Conservation (phyloP, 1,140 invertebrate species). For the Calycopis cecrops region DNA sequence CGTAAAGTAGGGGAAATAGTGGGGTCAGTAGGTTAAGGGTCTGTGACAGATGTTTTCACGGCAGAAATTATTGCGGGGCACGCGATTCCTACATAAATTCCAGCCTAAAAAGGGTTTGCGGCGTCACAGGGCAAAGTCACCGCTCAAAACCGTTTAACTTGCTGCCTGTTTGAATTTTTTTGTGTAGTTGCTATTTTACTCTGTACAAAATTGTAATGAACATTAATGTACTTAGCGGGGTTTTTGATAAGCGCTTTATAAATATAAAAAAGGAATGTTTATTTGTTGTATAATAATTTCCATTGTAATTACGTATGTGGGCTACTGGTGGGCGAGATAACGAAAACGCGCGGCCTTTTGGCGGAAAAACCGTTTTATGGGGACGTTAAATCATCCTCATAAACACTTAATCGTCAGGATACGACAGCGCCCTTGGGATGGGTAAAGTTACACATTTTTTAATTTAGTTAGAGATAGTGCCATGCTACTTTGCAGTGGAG, state of each 20-base stretch:
- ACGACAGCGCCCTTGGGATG: too few species aligned
- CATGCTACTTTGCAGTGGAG: too few species aligned
- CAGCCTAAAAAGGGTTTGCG: slow-evolving; percentile 17
- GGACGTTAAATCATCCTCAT: too few species aligned
- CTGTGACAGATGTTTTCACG: slow-evolving; percentile 60
- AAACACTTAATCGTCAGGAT: too few species aligned
- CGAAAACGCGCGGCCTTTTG: background rate
- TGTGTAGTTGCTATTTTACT: background rate
- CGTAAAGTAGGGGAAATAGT: slow-evolving; percentile 25
- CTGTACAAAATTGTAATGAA: slow-evolving; percentile 13
- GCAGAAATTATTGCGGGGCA: slow-evolving; percentile 40
- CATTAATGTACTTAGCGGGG: slow-evolving; percentile 1
- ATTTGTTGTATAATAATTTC: slow-evolving; percentile 20
- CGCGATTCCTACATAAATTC: slow-evolving; percentile 46
- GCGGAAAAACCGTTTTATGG: slow-evolving; percentile 4
- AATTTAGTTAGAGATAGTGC: too few species aligned
- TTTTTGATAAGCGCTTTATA: slow-evolving; percentile 1
- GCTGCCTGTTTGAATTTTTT: background rate
- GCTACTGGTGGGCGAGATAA: slow-evolving; percentile 1
- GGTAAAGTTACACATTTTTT: too few species aligned
- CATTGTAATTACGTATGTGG: background rate
- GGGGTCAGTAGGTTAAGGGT: slow-evolving; percentile 38
- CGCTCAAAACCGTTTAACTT: background rate
- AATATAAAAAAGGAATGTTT: slow-evolving; percentile 5
- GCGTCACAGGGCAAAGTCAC: background rate